Conservation (phyloP, 2,113 vertebrate genomes). For the Hyla sarda region DNA sequence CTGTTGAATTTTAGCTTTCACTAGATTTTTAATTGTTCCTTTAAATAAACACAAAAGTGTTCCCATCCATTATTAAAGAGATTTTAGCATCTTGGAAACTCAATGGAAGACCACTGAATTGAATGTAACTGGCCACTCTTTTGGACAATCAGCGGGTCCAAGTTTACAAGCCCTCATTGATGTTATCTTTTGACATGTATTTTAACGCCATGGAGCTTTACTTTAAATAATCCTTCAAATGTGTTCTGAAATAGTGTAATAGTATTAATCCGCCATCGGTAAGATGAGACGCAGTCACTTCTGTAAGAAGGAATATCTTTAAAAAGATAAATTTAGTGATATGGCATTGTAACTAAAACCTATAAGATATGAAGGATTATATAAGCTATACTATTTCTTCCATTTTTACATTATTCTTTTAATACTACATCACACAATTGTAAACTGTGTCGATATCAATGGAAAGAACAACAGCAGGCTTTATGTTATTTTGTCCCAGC, state of each 20-base stretch:
- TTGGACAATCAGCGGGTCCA: not conserved
- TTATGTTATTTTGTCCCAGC: slow-evolving; percentile 15
- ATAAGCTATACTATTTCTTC: not conserved
- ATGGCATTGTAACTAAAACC: not conserved
- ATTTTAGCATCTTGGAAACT: too few relatives aligned
- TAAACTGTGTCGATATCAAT: not conserved
- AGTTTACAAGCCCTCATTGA: not conserved
- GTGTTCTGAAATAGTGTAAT: not conserved
- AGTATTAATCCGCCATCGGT: not conserved
- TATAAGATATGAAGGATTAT: not conserved
- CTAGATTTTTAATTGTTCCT: too few relatives aligned
- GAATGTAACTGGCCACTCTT: too few relatives aligned
- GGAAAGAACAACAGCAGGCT: slow-evolving; percentile 2
- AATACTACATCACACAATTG: not conserved
- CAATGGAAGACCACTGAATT: too few relatives aligned
- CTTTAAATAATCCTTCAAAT: too few relatives aligned
- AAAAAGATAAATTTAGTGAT: not conserved
- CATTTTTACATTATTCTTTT: not conserved
- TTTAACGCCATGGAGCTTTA: too few relatives aligned
- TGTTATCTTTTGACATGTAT: not conserved
- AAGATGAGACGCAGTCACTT: not conserved
- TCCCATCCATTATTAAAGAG: too few relatives aligned
- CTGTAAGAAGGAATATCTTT: not conserved
- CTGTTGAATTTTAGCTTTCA: too few relatives aligned
- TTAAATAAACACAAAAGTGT: too few relatives aligned